phyloP scores from a whole-genome alignment of 2,888 invertebrate species.

The Monoplex corrugatus region DNA sequence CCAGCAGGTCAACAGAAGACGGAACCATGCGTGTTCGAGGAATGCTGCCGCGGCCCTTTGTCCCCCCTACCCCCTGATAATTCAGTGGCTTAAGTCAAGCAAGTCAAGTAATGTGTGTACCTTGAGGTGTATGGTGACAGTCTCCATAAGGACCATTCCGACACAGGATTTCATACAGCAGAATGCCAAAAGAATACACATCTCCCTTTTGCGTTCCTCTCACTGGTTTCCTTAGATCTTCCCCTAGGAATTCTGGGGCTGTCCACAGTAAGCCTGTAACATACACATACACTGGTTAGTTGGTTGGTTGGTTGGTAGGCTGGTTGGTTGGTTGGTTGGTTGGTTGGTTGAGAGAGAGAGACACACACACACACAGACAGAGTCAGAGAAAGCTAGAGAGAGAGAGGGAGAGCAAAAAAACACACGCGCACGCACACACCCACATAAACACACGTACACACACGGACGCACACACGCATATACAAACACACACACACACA shows the following conservation, averaged over 20 bases:
- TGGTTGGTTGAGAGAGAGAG: no score
- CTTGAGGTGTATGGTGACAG: constrained; percentile 90
- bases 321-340: no score
- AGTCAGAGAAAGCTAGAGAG: neutral
- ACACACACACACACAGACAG: neutral
- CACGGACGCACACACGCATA: neutral
- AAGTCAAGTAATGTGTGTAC: constrained; percentile 82
- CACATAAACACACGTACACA: no score
- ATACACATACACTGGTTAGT: neutral
- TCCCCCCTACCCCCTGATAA: no score
- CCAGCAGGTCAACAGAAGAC: no score
- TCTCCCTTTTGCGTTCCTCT: constrained; percentile 89
- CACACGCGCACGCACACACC: no score
- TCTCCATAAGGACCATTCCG: constrained; percentile 82
- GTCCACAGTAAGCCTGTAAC: constrained; percentile 92
- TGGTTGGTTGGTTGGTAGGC: no score
- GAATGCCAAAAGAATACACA: constrained; percentile 85
- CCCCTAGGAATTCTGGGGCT: constrained; percentile 89
- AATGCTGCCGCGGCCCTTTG: no score
- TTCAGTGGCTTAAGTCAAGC: no score
- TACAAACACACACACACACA: neutral
- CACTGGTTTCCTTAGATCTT: constrained; percentile 70
- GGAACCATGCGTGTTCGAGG: no score
- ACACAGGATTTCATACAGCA: constrained; percentile 79
- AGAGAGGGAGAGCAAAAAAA: neutral